Evolutionary conservation across 2,797 vertebrate species (phyloP), one percentile per base, ranked within the genome.

Genomic region (Chiloscyllium punctatum): DNA sequence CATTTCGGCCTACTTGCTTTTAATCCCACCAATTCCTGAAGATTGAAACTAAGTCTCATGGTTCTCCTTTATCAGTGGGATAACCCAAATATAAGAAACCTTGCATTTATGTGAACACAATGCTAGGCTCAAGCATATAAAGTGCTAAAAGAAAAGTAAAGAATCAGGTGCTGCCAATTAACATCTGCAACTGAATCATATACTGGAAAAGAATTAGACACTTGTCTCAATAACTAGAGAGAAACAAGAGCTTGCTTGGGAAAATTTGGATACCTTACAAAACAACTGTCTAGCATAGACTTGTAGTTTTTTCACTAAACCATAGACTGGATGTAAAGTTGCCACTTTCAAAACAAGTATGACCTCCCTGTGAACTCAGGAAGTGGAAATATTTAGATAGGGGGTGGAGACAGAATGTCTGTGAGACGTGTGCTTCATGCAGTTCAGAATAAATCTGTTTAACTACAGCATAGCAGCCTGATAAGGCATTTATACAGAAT

Each of bases 311-410:
- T 90, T 92, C 37, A 69, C 8, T 69, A 90, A 90, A 62, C 87
- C 87, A 90, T 90, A 62, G 87, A 90, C 33, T 92, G 90, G 21
- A 69, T 69, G n/a, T 92, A 92, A 68, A 42, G 18, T 92, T 92
- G 90, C 66, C 90, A 92, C 62, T 92, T 92, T 37, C 37, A 68
- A 92, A 68, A n/a, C 62, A 68, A 68, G 48, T 69, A 69, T 69
- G 18, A 92, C 68, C 90, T 69, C 90, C 62, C 90, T 69, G 37
- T 68, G 62, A 92, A 92, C 15, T 92, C 90, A 92, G 62, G 66
- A 68, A 92, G 62, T 92, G 62, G 90, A 92, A 92, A 92, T 92
- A 92, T 92, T 92, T 69, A n/a, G 90, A 92, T 25, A 92, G 33
- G n/a, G 66, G 90, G 62, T 69, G 90, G 90, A 92, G 90, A 92